Evolutionary conservation across 2,797 vertebrate species (phyloP), one percentile per base, ranked within the genome.

Genomic region (Avahi laniger): DNA sequence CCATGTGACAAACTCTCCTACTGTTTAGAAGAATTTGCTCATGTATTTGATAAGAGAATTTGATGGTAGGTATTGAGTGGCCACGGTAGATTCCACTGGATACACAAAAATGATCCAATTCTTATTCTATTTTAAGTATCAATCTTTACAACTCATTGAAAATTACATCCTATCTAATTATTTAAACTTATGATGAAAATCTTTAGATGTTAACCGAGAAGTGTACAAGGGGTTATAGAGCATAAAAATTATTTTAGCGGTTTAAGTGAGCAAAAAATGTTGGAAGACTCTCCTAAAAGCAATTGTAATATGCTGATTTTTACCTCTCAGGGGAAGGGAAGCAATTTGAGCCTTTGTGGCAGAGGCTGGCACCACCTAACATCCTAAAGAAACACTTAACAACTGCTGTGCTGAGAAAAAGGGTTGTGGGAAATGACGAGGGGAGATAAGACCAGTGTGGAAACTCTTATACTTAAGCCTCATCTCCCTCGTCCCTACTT

Each of bases 61-160:
- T 59, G 24, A 85, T 88, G 52, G 24, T 48, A 46, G 73, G 26
- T 28, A 70, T 13, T 95, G 26, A 69, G 13, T 20, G 33, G 20
- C 14, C n/a, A 12, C 78, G 70, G 63, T 24, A 65, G 73, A 96
- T 70, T 72, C 63, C 52, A 46, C 14, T 81, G 73, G 38, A 69
- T 59, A 17, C 5, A 26, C 3, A 54, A 52, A 8, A 85, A 82
- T 57, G 41, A 38, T 78, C 14, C 48, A 48, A 91, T 76, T 85
- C 38, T 43, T 73, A 7, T 85, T 94, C 92, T 63, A 81, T 78
- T 88, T 90, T 87, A 81, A 90, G n/a, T 78, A 85, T 75, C 82
- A n/a, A 24, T 86, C 72, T 65, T 83, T 80, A 83, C 1, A 89
- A 28, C 15, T 69, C 50, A 46, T 12, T 10, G 46, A 85, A 96